phyloP scores from a whole-genome alignment of 2,113 vertebrate genomes.

The Lagopus leucura region DNA sequence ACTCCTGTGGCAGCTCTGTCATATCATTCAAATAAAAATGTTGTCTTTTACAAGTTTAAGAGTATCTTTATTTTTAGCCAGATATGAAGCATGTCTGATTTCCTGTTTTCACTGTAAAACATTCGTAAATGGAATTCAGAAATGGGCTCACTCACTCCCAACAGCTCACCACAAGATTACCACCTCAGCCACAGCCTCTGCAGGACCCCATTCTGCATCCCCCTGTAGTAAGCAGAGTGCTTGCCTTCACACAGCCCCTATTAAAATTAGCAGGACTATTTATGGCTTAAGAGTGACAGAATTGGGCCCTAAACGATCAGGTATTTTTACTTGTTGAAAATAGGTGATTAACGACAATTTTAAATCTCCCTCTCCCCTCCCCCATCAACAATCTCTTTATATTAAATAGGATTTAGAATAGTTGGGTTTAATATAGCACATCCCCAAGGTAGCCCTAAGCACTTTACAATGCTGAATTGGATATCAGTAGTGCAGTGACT shows the following conservation, averaged over 20 bases:
- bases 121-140: slow-evolving; percentile 56
- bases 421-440: slow-evolving; percentile 70
- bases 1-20: slow-evolving; percentile 84
- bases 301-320: slow-evolving; percentile 31
- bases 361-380: slow-evolving; percentile 33
- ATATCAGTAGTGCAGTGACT: slow-evolving; percentile 44
- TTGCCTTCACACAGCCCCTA: not conserved
- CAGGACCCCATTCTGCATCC: not conserved
- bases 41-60: slow-evolving; percentile 87
- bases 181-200: not conserved
- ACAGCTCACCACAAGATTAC: slow-evolving; percentile 57
- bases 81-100: slow-evolving; percentile 75
- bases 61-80: slow-evolving; percentile 82
- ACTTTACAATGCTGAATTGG: slow-evolving; percentile 78
- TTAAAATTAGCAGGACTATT: slow-evolving; percentile 6
- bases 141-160: not conserved
- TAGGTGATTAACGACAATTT: slow-evolving; percentile 59
- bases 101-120: slow-evolving; percentile 66
- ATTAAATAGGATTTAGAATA: slow-evolving; percentile 76
- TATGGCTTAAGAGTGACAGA: not conserved
- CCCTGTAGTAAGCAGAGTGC: not conserved
- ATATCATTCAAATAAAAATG: slow-evolving; percentile 88
- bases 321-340: slow-evolving; percentile 61
- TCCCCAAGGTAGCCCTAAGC: slow-evolving; percentile 73
- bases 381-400: slow-evolving; percentile 54